These are phyloP conservation scores for Darevskia mixta DNA, from an alignment of 2,797 vertebrate species.

Conservation along the genomic window DNA sequence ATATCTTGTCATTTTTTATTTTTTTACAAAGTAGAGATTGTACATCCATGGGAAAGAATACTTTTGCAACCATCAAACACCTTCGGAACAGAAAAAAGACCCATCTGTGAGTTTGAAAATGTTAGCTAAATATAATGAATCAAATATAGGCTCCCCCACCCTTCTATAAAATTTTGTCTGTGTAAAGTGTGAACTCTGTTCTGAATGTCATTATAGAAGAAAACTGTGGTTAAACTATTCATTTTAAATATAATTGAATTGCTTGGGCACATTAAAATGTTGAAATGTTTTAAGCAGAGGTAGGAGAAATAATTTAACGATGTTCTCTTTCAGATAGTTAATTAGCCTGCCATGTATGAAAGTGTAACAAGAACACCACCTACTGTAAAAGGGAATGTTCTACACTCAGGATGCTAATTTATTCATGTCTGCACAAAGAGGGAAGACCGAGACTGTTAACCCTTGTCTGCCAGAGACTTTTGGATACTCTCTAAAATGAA, in stretches of 20 bases:
- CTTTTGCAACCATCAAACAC: constrained; percentile 4
- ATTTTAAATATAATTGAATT: constrained; percentile 79
- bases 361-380: constrained; percentile 88
- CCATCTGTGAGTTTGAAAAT: constrained; percentile 30
- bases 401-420: constrained; percentile 79
- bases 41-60: not conserved
- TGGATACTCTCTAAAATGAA: constrained; percentile 25
- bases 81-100: not conserved
- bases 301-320: constrained; percentile 80
- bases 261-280: constrained; percentile 77
- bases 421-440: constrained; percentile 70
- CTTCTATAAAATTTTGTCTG: constrained; percentile 61
- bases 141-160: constrained; percentile 26
- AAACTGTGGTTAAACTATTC: constrained; percentile 67
- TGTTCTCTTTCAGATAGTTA: constrained; percentile 81
- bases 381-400: constrained; percentile 85
- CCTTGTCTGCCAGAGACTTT: constrained; percentile 67
- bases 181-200: constrained; percentile 37
- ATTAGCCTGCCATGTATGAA: constrained; percentile 84
- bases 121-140: constrained; percentile 58
- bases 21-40: constrained; percentile 6
- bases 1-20: constrained; percentile 30
- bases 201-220: constrained; percentile 40
- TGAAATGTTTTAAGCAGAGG: constrained; percentile 75
- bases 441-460: constrained; percentile 70